Conservation (phyloP, 2,113 vertebrate species). For the Anhinga rufa region DNA sequence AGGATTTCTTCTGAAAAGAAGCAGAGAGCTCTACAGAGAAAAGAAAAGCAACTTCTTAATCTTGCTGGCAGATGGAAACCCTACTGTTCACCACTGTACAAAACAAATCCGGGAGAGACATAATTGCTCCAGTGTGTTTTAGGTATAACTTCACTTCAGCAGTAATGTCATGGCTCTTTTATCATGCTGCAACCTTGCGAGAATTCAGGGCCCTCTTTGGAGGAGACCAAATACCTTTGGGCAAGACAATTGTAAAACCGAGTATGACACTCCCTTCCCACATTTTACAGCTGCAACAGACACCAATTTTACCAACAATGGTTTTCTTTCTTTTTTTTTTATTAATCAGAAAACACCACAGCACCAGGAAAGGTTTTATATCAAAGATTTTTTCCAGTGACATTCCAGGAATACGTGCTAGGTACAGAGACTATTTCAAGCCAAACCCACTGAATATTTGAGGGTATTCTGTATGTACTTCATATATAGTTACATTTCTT, state of each 20-base stretch:
- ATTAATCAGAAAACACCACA: not conserved
- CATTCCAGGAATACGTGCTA: not conserved
- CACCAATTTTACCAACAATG: not conserved
- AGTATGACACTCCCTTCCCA: not conserved
- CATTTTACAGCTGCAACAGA: not conserved
- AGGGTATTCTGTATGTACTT: not conserved
- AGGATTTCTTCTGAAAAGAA: constrained; percentile 48
- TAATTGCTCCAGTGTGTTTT: constrained; percentile 35
- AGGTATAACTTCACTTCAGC: constrained; percentile 28
- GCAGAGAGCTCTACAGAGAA: not conserved
- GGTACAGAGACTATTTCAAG: not conserved
- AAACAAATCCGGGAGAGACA: constrained; percentile 16
- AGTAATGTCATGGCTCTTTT: not conserved
- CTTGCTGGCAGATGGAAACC: constrained; percentile 49
- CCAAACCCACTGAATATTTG: not conserved
- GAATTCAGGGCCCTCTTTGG: not conserved
- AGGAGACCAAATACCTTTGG: not conserved
- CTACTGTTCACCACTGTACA: constrained; percentile 48
- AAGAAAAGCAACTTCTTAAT: constrained; percentile 47
- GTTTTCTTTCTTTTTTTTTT: not conserved
- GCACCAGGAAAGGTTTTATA: not conserved
- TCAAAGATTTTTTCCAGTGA: not conserved
- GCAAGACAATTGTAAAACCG: not conserved
- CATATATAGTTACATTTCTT: not conserved
- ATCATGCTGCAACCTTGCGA: not conserved